A percentile compares a stretch with the other conserved stretches of the same genome.
phyloP scores from a whole-genome alignment of 2,113 vertebrate genomes.

The Pristiophorus japonicus region DNA sequence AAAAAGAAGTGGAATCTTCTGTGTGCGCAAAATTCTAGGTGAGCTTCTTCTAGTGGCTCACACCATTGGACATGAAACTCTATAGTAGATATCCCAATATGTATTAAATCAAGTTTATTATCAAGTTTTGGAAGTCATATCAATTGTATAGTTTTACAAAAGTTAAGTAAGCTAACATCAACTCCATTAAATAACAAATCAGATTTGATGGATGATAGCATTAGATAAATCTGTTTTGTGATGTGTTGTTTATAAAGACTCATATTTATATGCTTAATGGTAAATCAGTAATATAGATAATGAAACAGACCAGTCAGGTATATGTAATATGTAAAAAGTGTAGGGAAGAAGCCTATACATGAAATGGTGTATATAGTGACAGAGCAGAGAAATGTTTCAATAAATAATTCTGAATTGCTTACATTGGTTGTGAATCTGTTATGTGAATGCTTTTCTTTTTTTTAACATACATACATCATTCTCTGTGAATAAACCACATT shows the following conservation, averaged over 20 bases:
- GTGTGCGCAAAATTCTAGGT: background rate
- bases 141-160: background rate
- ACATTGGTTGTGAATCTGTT: constrained; percentile 44
- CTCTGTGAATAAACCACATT: background rate
- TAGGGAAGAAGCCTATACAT: constrained; percentile 74
- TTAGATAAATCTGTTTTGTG: constrained; percentile 65
- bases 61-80: background rate
- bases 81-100: background rate
- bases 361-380: constrained; percentile 88
- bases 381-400: constrained; percentile 86
- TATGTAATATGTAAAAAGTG: constrained; percentile 71
- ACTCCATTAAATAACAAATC: background rate
- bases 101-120: background rate
- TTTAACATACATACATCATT: background rate
- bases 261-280: constrained; percentile 90
- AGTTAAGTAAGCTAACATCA: background rate
- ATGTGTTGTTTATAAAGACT: constrained; percentile 83
- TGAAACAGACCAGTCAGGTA: constrained; percentile 69
- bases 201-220: background rate
- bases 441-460: constrained; percentile 12
- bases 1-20: background rate
- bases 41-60: background rate
- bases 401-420: constrained; percentile 76
- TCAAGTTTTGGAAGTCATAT: background rate
- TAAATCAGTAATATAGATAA: constrained; percentile 72